These are phyloP conservation scores for Podargus strigoides DNA, from an alignment of 2,797 vertebrate species.

Conservation along the genomic window DNA sequence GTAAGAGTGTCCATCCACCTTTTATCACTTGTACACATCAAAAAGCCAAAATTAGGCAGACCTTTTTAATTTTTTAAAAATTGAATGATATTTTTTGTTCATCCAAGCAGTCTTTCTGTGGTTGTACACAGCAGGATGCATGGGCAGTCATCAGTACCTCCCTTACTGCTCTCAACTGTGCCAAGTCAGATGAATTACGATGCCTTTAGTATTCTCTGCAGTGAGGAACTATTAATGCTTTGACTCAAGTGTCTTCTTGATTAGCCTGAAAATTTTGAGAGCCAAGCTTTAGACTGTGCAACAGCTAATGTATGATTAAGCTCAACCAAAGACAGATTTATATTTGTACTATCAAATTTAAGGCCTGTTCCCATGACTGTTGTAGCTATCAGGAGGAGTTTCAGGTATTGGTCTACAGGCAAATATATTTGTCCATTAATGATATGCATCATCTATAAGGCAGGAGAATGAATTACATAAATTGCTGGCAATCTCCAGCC, in stretches of 20 bases:
- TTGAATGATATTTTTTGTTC: neutral
- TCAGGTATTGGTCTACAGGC: neutral
- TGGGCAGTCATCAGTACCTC: neutral
- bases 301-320: neutral
- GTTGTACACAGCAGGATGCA: neutral
- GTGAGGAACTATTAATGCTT: constrained; percentile 44
- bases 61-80: neutral
- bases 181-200: neutral
- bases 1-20: neutral
- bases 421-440: constrained; percentile 13
- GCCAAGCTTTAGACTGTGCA: constrained; percentile 1
- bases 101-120: neutral
- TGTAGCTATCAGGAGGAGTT: neutral
- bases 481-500: neutral
- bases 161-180: neutral
- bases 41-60: neutral
- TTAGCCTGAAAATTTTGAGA: constrained; percentile 24
- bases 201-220: constrained; percentile 1
- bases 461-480: constrained; percentile 19
- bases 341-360: constrained; percentile 9
- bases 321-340: constrained; percentile 58
- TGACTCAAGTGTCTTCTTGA: constrained; percentile 44
- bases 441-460: neutral
- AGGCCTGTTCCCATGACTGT: neutral
- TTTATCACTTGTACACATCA: neutral